phyloP scores from a whole-genome alignment of 2,888 invertebrate genomes.

The Ochropacha duplaris region DNA sequence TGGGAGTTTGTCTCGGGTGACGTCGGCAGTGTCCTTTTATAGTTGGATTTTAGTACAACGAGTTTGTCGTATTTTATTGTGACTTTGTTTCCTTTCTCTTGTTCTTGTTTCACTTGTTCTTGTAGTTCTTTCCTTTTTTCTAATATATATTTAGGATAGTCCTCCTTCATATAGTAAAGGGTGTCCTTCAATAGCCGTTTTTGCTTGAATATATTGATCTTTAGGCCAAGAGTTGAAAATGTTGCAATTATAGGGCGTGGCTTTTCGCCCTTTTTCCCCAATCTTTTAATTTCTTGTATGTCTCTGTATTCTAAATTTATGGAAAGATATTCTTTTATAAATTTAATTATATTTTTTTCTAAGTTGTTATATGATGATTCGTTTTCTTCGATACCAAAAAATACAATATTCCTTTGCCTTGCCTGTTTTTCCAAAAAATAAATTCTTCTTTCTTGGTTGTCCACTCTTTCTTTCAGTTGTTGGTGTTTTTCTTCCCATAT shows the following conservation, averaged over 20 bases:
- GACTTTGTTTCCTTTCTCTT: conserved; percentile 17
- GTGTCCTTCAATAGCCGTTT: neutral
- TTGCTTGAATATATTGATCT: neutral
- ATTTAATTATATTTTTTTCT: neutral
- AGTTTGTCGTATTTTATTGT: conserved; percentile 22
- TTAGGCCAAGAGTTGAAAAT: neutral
- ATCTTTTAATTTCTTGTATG: conserved; percentile 1
- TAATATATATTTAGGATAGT: conserved; percentile 13
- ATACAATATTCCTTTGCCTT: conserved; percentile 11
- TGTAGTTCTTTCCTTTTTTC: conserved; percentile 19
- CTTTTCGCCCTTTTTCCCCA: neutral
- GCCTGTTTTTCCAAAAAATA: conserved; percentile 15
- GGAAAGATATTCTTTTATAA: neutral
- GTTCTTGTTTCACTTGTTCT: conserved; percentile 16
- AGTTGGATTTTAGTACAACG: conserved; percentile 13
- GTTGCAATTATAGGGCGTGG: neutral
- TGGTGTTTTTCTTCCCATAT: too few species aligned
- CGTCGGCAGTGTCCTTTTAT: conserved; percentile 13
- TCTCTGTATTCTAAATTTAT: neutral
- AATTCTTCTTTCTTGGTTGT: too few species aligned
- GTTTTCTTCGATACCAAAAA: neutral
- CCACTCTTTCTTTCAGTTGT: too few species aligned
- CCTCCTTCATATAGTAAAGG: conserved; percentile 3
- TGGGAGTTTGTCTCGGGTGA: conserved; percentile 9
- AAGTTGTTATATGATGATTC: conserved; percentile 2